These are phyloP conservation scores for Apodemus speciosus DNA, from an alignment of 2,113 vertebrate genomes.

Conservation along the genomic window DNA sequence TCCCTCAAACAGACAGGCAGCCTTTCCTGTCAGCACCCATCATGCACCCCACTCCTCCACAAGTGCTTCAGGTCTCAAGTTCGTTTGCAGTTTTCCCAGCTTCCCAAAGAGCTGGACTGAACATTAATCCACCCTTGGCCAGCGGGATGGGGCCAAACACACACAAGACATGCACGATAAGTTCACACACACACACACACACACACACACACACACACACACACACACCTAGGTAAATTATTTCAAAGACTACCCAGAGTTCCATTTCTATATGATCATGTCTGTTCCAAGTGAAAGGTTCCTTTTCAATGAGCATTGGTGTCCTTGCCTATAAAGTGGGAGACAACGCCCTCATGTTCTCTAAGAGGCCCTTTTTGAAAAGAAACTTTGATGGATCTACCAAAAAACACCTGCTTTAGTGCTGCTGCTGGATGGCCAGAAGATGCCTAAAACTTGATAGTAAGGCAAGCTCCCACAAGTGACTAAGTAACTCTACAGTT, in stretches of 20 bases:
- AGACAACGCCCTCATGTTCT: not conserved
- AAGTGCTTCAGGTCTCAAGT: not conserved
- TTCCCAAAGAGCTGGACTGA: not conserved
- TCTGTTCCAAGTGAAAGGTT: not conserved
- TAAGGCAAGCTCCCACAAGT: not conserved
- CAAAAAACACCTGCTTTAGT: not conserved
- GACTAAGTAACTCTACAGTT: not conserved
- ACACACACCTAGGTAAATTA: not conserved
- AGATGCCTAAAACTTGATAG: not conserved
- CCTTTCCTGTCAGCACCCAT: not conserved
- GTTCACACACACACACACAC: not conserved
- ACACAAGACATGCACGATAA: not conserved
- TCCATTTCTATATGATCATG: too few relatives aligned
- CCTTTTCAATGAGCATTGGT: fast-evolving
- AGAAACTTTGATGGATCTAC: too few relatives aligned
- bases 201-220: not conserved
- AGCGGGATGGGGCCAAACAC: too few relatives aligned
- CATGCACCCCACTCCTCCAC: not conserved
- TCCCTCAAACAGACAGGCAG: fast-evolving
- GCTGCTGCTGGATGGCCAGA: not conserved
- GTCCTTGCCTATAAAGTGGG: not conserved
- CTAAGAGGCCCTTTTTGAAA: not conserved
- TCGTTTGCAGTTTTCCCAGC: too few relatives aligned
- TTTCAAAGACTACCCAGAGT: not conserved
- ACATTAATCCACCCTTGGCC: fast-evolving